A percentile compares a stretch with the other conserved stretches of the same genome.
phyloP scores from a whole-genome alignment of 64 coral and sea anemone species.

The Pocillopora verrucosa region DNA sequence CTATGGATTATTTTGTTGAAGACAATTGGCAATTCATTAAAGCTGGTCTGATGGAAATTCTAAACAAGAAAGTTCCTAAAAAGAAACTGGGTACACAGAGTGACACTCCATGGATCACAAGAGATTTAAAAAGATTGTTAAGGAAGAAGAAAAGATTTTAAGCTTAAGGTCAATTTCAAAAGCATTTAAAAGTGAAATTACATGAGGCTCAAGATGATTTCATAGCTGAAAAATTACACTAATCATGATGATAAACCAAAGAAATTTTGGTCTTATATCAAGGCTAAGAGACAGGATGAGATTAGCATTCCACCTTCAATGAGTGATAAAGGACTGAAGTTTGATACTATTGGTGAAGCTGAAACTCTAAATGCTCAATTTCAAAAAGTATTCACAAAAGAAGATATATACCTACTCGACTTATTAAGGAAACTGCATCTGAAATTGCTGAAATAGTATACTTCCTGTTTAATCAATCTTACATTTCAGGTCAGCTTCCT shows the following conservation, averaged over 20 bases:
- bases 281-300: conserved; percentile 58
- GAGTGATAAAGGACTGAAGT: conserved; percentile 27
- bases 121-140: conserved; percentile 41
- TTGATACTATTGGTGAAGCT: conserved; percentile 52
- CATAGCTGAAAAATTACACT: conserved; percentile 39
- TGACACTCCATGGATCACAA: conserved; percentile 50
- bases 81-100: conserved; percentile 52
- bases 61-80: conserved; percentile 50
- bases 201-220: conserved; percentile 48
- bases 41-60: conserved; percentile 42
- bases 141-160: conserved; percentile 57
- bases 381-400: conserved; percentile 62
- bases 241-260: conserved; percentile 48
- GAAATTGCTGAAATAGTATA: conserved; percentile 59
- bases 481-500: conserved; percentile 53
- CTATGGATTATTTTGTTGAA: conserved; percentile 51
- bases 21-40: conserved; percentile 64
- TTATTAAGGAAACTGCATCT: conserved; percentile 52
- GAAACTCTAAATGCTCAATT: conserved; percentile 55
- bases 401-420: conserved; percentile 50
- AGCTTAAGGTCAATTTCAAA: conserved; percentile 51
- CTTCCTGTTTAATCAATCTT: conserved; percentile 66
- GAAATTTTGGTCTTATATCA: conserved; percentile 77
- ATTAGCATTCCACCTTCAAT: conserved; percentile 52
- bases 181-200: conserved; percentile 40